Evolutionary conservation across 1,140 invertebrate genomes (phyloP).

Genomic region (Xylocopa sonorina): DNA sequence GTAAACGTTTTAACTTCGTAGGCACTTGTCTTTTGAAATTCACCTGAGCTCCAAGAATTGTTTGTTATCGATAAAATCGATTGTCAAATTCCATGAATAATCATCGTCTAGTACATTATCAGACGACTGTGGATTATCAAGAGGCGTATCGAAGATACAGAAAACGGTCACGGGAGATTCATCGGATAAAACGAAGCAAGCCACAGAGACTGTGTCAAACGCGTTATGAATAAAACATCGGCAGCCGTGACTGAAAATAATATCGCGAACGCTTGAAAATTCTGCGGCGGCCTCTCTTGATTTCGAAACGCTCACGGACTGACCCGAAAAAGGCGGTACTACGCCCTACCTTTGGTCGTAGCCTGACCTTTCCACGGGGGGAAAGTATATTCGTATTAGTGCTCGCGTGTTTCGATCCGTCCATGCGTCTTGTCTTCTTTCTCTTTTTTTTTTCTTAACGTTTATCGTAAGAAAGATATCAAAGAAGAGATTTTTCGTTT

Average conservation of each 20-base stretch:
- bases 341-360: not conserved
- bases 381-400: not conserved
- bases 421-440: not conserved
- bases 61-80: not conserved
- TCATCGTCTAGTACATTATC: not conserved
- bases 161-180: not conserved
- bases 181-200: not conserved
- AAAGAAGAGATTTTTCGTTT: not conserved
- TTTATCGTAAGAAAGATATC: not conserved
- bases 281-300: not conserved
- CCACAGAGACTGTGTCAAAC: constrained; percentile 11
- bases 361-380: not conserved
- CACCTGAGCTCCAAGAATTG: not conserved
- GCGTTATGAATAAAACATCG: constrained; percentile 43
- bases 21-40: not conserved
- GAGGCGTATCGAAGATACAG: not conserved
- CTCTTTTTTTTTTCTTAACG: not conserved
- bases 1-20: too few species aligned
- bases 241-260: constrained; percentile 23
- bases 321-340: constrained; percentile 22
- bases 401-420: not conserved
- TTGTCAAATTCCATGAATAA: not conserved
- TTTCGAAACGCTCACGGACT: constrained; percentile 22
- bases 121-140: not conserved
- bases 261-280: constrained; percentile 12